These are phyloP conservation scores for Lytechinus pictus DNA, from an alignment of 35 echinoderm and acorn worm species.

Conservation along the genomic window DNA sequence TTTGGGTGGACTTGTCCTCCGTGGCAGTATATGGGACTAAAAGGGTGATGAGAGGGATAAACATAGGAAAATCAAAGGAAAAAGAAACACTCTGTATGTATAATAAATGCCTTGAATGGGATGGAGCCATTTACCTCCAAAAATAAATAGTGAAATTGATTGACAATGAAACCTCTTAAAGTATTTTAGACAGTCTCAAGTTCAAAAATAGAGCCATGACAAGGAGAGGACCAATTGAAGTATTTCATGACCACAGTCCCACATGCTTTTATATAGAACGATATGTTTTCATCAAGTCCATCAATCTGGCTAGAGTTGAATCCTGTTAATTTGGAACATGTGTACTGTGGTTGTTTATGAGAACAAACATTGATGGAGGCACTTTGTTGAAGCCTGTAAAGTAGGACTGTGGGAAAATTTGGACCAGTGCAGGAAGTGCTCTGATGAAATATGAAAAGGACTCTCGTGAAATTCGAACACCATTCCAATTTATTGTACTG, in stretches of 20 bases:
- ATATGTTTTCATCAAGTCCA: neutral
- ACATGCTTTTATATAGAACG: neutral
- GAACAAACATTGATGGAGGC: slow-evolving; percentile 1
- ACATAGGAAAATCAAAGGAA: neutral
- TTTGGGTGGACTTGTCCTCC: too few relatives aligned
- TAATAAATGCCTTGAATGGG: neutral
- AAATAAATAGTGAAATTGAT: neutral
- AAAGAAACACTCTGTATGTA: neutral
- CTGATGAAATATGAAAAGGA: neutral
- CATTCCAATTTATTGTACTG: neutral
- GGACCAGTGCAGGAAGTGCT: neutral
- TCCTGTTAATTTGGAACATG: neutral
- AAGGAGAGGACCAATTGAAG: neutral
- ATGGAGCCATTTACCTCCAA: too few relatives aligned
- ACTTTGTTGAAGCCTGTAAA: neutral
- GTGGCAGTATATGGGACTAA: too few relatives aligned
- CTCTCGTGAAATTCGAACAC: neutral
- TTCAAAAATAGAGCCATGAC: neutral
- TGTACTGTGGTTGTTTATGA: neutral
- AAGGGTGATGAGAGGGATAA: neutral
- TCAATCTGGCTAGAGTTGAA: neutral
- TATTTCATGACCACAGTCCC: neutral
- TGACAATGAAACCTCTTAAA: neutral
- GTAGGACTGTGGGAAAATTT: slow-evolving; percentile 11
- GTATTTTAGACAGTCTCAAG: neutral